Evolutionary conservation across 2,113 vertebrate genomes (phyloP).

Genomic region (Lasiurus cinereus): DNA sequence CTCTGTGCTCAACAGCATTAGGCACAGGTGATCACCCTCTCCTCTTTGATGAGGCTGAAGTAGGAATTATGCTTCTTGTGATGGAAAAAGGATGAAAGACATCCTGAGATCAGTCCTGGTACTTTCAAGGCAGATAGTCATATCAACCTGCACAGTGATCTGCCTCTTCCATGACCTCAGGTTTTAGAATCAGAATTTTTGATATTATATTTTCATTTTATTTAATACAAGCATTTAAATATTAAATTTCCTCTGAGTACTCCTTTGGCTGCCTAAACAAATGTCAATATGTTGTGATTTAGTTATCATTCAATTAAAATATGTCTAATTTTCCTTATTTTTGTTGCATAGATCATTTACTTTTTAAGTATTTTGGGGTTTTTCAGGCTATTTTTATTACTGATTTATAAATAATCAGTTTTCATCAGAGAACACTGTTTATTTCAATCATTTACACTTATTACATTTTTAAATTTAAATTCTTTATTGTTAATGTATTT

Average conservation of each 20-base stretch:
- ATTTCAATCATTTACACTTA: constrained; percentile 3
- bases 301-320: neutral
- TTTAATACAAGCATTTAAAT: neutral
- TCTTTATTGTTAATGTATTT: no score
- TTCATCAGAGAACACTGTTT: neutral
- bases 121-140: neutral
- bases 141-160: neutral
- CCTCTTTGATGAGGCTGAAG: neutral
- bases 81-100: neutral
- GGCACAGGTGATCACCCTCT: neutral
- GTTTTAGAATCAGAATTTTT: neutral
- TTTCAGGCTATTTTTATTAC: neutral
- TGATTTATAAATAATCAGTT: neutral
- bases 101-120: neutral
- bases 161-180: neutral
- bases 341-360: neutral
- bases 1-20: neutral
- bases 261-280: neutral
- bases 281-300: neutral
- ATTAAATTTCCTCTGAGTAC: neutral
- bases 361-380: neutral
- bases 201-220: neutral
- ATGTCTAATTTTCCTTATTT: neutral
- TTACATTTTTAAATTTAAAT: neutral
- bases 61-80: neutral